These are phyloP conservation scores for Gerris buenoi DNA, from an alignment of 1,140 invertebrate species.

Conservation along the genomic window DNA sequence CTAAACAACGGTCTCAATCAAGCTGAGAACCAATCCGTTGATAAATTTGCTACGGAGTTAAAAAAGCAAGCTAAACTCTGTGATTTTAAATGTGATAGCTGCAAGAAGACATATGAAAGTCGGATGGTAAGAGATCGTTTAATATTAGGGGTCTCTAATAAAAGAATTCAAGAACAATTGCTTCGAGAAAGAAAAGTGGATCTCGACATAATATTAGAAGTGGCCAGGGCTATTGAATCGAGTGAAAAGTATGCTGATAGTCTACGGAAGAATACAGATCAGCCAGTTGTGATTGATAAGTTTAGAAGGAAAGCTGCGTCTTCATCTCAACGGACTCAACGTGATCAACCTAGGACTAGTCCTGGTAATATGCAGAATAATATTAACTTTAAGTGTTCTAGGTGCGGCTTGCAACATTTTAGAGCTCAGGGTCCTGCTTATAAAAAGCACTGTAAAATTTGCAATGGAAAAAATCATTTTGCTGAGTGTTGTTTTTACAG, in stretches of 20 bases:
- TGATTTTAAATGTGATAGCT: neutral
- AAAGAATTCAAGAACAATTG: neutral
- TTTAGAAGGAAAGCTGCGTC: neutral
- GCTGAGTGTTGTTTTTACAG: neutral
- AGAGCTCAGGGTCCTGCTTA: neutral
- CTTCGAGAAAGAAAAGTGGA: neutral
- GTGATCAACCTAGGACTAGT: neutral
- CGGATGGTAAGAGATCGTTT: neutral
- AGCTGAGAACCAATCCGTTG: neutral
- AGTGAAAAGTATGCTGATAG: neutral
- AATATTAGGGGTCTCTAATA: neutral
- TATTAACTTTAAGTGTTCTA: neutral
- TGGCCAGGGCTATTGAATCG: neutral
- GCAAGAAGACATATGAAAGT: neutral
- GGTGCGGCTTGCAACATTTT: neutral
- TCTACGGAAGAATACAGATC: neutral
- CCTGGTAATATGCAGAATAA: neutral
- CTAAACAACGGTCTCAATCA: neutral
- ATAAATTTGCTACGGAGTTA: neutral
- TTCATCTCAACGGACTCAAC: neutral
- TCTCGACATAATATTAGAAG: neutral
- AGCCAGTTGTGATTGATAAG: neutral
- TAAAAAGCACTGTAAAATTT: neutral
- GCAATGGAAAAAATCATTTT: neutral
- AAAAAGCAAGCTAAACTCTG: neutral